phyloP scores from a whole-genome alignment of 1,140 invertebrate species.

The Drosophila ohnishii region DNA sequence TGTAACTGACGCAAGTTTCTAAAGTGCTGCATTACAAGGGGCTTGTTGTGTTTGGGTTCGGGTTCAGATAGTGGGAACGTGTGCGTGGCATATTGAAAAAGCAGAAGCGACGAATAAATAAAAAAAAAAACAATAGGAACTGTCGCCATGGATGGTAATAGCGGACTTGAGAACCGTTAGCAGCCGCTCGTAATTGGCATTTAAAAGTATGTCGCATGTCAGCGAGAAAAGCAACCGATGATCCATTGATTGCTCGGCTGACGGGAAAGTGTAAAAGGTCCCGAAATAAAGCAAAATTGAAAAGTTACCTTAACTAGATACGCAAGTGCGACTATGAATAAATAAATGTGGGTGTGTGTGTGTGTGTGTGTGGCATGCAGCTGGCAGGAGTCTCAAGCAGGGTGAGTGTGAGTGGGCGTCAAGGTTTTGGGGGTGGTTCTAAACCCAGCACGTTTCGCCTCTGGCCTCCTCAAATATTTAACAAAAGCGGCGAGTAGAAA shows the following conservation, averaged over 20 bases:
- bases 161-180: slow-evolving; percentile 58
- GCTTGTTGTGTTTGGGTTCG: slow-evolving; percentile 6
- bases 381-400: slow-evolving; percentile 27
- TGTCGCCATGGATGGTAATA: slow-evolving; percentile 45
- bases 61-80: slow-evolving; percentile 20
- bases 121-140: slow-evolving; percentile 26
- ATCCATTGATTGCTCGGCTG: slow-evolving; percentile 27
- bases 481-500: neutral
- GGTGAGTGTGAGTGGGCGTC: neutral
- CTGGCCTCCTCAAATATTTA: slow-evolving; percentile 15
- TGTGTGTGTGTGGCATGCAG: slow-evolving; percentile 7
- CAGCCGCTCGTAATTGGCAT: slow-evolving; percentile 72
- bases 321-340: slow-evolving; percentile 34
- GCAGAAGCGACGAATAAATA: slow-evolving; percentile 37
- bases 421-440: slow-evolving; percentile 6
- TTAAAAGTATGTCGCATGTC: slow-evolving; percentile 79
- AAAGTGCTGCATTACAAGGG: slow-evolving; percentile 56
- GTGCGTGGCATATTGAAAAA: slow-evolving; percentile 75
- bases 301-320: slow-evolving; percentile 18
- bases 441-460: slow-evolving; percentile 3
- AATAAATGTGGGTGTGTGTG: slow-evolving; percentile 5
- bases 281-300: slow-evolving; percentile 30
- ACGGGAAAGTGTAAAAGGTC: slow-evolving; percentile 35
- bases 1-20: slow-evolving; percentile 68
- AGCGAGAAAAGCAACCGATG: slow-evolving; percentile 35